A percentile compares a stretch with the other conserved stretches of the same genome.
Conservation (phyloP, 2,113 vertebrate species). For the Coracopsis vasa region DNA sequence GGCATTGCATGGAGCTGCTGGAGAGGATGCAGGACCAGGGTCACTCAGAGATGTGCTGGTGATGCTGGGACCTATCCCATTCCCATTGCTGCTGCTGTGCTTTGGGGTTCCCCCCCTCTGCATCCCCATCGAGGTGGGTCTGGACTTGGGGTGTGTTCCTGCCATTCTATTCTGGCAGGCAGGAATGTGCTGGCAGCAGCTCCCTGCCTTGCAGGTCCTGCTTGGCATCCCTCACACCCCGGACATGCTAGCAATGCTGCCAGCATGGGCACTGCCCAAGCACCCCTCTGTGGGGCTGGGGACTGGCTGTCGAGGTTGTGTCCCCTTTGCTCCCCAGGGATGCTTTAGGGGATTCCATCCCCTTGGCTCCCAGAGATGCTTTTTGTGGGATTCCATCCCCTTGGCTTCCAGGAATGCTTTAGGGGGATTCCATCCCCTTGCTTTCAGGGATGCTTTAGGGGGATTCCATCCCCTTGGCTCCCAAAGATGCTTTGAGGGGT, state of each 20-base stretch:
- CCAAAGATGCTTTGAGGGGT: not conserved
- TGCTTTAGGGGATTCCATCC: no score
- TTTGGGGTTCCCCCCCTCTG: not conserved
- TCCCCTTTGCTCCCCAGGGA: not conserved
- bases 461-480: not conserved
- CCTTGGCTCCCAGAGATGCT: no score
- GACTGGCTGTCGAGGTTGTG: accelerated
- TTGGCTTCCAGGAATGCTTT: not conserved
- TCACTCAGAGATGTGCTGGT: accelerated
- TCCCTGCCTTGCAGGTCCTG: not conserved
- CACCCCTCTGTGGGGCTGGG: not conserved
- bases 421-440: not conserved
- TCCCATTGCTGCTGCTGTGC: not conserved
- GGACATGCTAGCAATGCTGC: accelerated
- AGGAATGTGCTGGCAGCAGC: not conserved
- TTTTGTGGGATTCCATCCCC: no score
- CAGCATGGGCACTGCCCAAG: not conserved
- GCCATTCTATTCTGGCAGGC: accelerated
- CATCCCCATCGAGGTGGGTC: not conserved
- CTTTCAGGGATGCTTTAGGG: not conserved
- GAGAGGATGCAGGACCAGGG: accelerated
- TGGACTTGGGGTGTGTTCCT: accelerated
- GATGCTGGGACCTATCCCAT: not conserved
- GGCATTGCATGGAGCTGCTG: not conserved
- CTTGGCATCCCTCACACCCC: not conserved